phyloP scores from a whole-genome alignment of 1,140 invertebrate species.

The Varroa destructor region DNA sequence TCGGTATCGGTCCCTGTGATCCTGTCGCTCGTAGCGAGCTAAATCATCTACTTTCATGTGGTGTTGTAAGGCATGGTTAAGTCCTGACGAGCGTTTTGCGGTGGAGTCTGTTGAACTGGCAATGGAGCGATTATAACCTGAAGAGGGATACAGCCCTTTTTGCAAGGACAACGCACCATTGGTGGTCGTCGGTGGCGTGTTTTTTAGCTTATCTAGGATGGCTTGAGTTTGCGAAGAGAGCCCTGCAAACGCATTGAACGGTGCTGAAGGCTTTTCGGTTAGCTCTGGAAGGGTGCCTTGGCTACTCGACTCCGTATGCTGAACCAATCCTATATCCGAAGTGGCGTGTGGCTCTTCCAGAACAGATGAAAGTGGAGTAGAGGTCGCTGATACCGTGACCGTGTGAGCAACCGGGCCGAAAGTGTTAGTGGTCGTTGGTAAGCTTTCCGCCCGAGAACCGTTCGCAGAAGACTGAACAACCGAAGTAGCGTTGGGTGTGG shows the following conservation, averaged over 20 bases:
- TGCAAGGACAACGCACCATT: background rate
- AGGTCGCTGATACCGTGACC: conserved; percentile 18
- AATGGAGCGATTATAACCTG: conserved; percentile 21
- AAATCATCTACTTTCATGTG: no score
- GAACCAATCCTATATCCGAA: no score
- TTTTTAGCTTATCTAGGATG: conserved; percentile 23
- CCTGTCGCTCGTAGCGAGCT: background rate
- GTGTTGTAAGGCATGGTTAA: background rate
- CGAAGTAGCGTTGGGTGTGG: background rate
- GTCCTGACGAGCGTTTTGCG: background rate
- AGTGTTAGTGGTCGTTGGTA: conserved; percentile 1
- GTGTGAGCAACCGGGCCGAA: conserved; percentile 8
- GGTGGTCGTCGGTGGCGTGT: conserved; percentile 6
- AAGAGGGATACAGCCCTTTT: conserved; percentile 3
- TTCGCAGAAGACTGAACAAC: conserved; percentile 28
- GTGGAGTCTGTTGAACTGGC: conserved; percentile 12
- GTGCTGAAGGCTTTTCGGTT: no score
- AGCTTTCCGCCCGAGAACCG: background rate
- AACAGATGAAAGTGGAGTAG: conserved; percentile 4
- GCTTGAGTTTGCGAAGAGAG: conserved; percentile 21
- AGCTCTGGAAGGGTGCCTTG: no score
- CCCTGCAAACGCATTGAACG: background rate
- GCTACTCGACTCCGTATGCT: no score
- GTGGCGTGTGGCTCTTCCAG: background rate
- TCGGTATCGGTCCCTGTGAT: conserved; percentile 17